A percentile compares a stretch with the other conserved stretches of the same genome.
phyloP scores from a whole-genome alignment of 1,140 invertebrate genomes.

The Tribolium castaneum region DNA sequence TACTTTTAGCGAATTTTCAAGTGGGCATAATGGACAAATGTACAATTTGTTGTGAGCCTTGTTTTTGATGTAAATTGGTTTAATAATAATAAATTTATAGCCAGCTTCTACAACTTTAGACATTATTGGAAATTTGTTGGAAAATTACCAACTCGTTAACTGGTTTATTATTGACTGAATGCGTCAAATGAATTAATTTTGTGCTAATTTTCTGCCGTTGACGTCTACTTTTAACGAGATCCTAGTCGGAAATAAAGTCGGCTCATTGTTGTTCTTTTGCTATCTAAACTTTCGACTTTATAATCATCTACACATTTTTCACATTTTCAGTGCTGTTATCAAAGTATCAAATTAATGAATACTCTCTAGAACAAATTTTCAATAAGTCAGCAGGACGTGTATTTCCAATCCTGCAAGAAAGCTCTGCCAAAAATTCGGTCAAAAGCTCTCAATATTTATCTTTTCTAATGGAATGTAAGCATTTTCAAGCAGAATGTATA shows the following conservation, averaged over 20 bases:
- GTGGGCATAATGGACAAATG: neutral
- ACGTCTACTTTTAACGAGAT: neutral
- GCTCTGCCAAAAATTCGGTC: too few species aligned
- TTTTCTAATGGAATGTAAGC: too few species aligned
- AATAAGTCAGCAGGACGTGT: too few species aligned
- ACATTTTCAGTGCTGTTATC: too few species aligned
- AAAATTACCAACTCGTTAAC: conserved; percentile 11
- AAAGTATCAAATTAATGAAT: too few species aligned
- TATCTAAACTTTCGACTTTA: neutral
- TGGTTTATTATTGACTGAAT: neutral
- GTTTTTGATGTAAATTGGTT: neutral
- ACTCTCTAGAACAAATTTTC: too few species aligned
- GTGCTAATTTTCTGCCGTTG: conserved; percentile 7
- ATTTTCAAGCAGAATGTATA: too few species aligned
- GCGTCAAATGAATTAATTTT: conserved; percentile 13
- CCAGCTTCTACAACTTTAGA: neutral
- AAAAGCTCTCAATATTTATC: too few species aligned
- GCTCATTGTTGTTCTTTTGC: neutral
- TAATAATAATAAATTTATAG: neutral
- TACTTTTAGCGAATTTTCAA: neutral
- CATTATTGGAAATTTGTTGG: neutral
- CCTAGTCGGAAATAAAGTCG: neutral
- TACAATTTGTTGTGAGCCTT: neutral
- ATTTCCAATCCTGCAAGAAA: too few species aligned
- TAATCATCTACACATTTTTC: too few species aligned